These are phyloP conservation scores for Drosophila quasianomalipes DNA, from an alignment of 2,888 invertebrate species.

Conservation along the genomic window DNA sequence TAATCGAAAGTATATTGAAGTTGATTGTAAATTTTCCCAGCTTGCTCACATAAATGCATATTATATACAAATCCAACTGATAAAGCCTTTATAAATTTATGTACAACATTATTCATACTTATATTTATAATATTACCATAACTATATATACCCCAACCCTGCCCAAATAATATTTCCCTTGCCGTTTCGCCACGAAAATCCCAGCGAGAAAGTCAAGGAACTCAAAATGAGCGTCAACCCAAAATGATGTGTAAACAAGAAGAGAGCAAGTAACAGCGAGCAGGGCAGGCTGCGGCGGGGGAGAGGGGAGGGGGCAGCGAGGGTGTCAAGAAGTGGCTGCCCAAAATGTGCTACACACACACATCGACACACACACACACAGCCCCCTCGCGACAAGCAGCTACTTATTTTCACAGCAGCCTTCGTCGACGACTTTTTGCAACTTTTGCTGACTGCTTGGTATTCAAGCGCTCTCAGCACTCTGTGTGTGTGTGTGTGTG, in stretches of 20 bases:
- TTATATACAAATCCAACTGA: neutral
- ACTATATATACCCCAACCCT: conserved; percentile 12
- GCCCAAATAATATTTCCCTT: neutral
- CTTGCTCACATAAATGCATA: neutral
- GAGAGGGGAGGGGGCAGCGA: neutral
- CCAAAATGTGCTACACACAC: conserved; percentile 25
- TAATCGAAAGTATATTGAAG: neutral
- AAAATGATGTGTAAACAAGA: conserved; percentile 70
- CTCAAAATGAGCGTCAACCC: conserved; percentile 61
- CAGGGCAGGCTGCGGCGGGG: too few relatives aligned
- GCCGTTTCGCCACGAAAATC: conserved; percentile 25
- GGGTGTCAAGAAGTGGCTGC: conserved; percentile 32
- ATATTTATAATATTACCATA: neutral
- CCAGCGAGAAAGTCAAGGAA: conserved; percentile 78
- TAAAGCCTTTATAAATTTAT: neutral
- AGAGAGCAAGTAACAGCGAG: neutral
- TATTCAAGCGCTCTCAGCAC: conserved; percentile 50
- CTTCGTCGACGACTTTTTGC: conserved; percentile 30
- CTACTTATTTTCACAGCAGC: conserved; percentile 23
- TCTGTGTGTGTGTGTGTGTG: conserved; percentile 45
- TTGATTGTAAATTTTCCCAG: neutral
- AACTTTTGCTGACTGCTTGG: conserved; percentile 74
- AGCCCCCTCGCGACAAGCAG: neutral
- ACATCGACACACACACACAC: conserved; percentile 6
- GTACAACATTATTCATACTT: conserved; percentile 2